These are phyloP conservation scores for Andrena bicolor DNA, from an alignment of 2,888 invertebrate species.

Conservation along the genomic window DNA sequence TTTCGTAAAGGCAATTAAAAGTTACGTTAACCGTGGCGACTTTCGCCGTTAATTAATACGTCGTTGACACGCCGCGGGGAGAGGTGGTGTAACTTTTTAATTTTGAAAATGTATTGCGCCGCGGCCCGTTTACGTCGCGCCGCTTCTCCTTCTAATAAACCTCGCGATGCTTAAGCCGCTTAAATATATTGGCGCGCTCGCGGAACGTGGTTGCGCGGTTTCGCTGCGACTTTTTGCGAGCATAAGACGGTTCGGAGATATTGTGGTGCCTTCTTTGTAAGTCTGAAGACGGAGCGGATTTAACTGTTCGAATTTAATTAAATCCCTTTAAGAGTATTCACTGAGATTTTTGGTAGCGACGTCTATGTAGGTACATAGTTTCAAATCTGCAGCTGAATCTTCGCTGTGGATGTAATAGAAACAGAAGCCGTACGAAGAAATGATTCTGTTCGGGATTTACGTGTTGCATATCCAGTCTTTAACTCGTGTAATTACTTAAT, in stretches of 20 bases:
- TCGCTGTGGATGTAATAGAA: too few species aligned
- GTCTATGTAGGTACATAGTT: too few species aligned
- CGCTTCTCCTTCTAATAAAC: constrained; percentile 23
- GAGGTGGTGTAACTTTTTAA: constrained; percentile 56
- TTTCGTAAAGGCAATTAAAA: constrained; percentile 62
- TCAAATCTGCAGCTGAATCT: too few species aligned
- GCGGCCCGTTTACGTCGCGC: background rate
- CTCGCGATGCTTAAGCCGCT: constrained; percentile 28
- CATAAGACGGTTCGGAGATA: too few species aligned
- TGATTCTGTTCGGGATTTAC: too few species aligned
- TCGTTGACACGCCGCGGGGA: constrained; percentile 46
- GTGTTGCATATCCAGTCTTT: too few species aligned
- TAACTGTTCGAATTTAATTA: constrained; percentile 10
- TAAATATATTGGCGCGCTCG: background rate
- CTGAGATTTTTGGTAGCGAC: too few species aligned
- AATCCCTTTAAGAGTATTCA: constrained; percentile 17
- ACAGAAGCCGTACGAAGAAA: too few species aligned
- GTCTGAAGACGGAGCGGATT: too few species aligned
- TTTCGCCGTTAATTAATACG: constrained; percentile 64
- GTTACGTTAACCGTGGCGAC: constrained; percentile 39
- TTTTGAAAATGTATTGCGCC: constrained; percentile 42
- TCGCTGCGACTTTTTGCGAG: too few species aligned
- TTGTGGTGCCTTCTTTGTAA: too few species aligned
- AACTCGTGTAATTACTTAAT: too few species aligned
- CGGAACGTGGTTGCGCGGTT: background rate